Base-by-base conservation (phyloP, 2,888 invertebrate genomes). In the Amblyjoppa proteus region DNA sequence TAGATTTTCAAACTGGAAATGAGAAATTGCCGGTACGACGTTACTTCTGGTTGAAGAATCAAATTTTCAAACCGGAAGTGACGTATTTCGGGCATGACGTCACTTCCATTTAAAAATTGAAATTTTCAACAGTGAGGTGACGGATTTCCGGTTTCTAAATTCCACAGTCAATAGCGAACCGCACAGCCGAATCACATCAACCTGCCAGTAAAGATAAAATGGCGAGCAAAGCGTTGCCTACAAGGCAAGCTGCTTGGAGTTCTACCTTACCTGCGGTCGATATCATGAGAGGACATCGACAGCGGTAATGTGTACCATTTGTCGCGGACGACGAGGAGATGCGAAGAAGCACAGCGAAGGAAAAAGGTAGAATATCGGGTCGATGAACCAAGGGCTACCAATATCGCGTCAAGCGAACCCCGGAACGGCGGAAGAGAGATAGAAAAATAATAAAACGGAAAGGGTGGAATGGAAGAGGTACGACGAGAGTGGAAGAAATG, bases 401-500 rank as follows among this genome's bases (percentile, higher is more conserved):
- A 34, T 38, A 38, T 20, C 71, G 16, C 73, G 31, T 41, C 69
- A 20, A 45, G 69, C 49, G 38, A 61, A 31, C 56, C 34, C 58
- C 61, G 41, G 71, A 68, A 16, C 53, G 51, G 11, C 34, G 7
- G 16, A 25, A 68, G 31, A 66, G 31, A 66, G 38, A 66, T 13
- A 41, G 20, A n/a, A 45, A 51, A 68, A 61, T 61, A 80, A 41
- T 25, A 58, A 61, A 45, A 56, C 9, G 51, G 49, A 41, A 38
- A 31, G 34, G 45, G 56, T 28, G 79, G 28, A 80, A 70, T 71
- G 64, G 28, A 71, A 70, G 61, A 70, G 68, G 51, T 9, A 28
- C 51, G 73, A 74, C 41, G 38, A 34, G 68, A 74, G 58, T 13
- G 61, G 70, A 38, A 66, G 53, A 74, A 79, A 81, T 71, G 51